Conservation (phyloP, 2,888 invertebrate genomes). For the Noctuana brunneofusca region DNA sequence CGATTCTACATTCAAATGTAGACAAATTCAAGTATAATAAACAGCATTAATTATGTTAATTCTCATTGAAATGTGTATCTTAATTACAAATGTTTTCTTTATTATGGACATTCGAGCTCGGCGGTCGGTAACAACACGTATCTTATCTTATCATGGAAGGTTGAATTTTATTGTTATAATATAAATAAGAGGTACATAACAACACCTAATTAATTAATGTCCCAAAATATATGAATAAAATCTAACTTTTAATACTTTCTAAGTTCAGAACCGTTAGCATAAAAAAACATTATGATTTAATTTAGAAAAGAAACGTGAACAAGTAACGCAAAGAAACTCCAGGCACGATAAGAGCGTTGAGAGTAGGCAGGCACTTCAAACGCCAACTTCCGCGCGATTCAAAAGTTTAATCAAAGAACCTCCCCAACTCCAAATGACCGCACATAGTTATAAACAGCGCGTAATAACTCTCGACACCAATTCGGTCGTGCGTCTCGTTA, state of each 20-base stretch:
- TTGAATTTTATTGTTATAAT: neutral
- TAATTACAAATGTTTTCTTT: neutral
- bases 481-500: conserved; percentile 33
- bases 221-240: no score
- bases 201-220: neutral
- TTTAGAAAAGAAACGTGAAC: neutral
- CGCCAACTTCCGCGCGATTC: conserved; percentile 31
- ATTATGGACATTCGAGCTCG: neutral
- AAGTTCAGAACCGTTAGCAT: neutral
- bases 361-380: conserved; percentile 4
- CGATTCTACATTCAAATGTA: conserved; percentile 3
- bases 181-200: neutral
- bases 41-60: conserved; percentile 3
- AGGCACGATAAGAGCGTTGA: neutral
- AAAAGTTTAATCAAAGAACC: conserved; percentile 45
- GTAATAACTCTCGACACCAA: conserved; percentile 41
- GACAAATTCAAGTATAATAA: neutral
- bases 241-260: neutral
- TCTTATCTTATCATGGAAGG: neutral
- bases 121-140: neutral
- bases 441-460: conserved; percentile 28
- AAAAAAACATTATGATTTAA: neutral
- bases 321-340: neutral
- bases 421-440: conserved; percentile 29
- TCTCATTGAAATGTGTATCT: neutral